Conservation (phyloP, 2,888 invertebrate genomes). For the Strigamia crassipes region DNA sequence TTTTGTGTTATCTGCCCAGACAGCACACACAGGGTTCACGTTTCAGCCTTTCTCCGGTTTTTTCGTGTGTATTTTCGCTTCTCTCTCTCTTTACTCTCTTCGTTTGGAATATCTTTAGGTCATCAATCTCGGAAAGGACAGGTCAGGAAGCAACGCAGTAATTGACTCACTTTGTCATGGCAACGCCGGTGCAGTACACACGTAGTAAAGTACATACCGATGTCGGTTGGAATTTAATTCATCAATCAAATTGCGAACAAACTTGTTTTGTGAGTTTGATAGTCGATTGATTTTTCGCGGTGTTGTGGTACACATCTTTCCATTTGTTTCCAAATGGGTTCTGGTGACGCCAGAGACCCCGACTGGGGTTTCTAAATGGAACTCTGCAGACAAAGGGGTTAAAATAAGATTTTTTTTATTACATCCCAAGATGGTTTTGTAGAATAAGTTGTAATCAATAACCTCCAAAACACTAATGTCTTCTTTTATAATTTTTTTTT, state of each 20-base stretch:
- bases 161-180: slow-evolving; percentile 36
- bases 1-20: not conserved
- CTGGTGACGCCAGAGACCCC: not conserved
- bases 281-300: slow-evolving; percentile 13
- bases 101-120: slow-evolving; percentile 12
- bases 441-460: not conserved
- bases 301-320: not conserved
- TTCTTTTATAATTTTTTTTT: not conserved
- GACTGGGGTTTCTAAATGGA: not conserved
- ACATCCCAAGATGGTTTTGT: not conserved
- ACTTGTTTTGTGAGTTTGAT: not conserved
- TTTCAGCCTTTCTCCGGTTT: not conserved
- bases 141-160: slow-evolving; percentile 3
- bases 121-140: slow-evolving; percentile 32
- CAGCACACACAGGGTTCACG: not conserved
- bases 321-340: not conserved
- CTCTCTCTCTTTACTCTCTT: not conserved
- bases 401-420: not conserved
- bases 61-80: slow-evolving; percentile 1
- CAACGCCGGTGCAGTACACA: not conserved
- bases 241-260: slow-evolving; percentile 15
- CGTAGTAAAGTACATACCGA: not conserved
- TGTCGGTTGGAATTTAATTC: slow-evolving; percentile 12
- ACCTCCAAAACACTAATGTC: no score
- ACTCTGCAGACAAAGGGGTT: not conserved